A percentile compares a stretch with the other conserved stretches of the same genome.
These are phyloP conservation scores for Thalassoma bifasciatum DNA, from an alignment of 2,113 vertebrate species.

Conservation along the genomic window DNA sequence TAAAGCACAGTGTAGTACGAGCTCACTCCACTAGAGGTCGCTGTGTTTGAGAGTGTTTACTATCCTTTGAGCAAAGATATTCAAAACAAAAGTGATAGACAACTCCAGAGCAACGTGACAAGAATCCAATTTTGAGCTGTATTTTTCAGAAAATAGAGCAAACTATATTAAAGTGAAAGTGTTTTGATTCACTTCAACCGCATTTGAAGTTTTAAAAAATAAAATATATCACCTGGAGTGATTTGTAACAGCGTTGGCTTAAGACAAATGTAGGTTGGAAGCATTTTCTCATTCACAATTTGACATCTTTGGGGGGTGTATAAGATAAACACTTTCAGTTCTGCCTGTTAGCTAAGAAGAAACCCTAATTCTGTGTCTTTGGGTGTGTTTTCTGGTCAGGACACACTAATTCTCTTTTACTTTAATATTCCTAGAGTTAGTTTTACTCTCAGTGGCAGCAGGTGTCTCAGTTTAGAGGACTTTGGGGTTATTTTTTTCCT, in stretches of 20 bases:
- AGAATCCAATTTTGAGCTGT: not conserved
- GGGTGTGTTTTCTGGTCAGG: fast-evolving
- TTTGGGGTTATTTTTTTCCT: conserved; percentile 30
- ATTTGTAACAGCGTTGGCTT: not conserved
- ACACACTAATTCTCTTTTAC: fast-evolving
- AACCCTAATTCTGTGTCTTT: not conserved
- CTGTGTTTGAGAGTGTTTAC: not conserved
- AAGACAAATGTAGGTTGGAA: not conserved
- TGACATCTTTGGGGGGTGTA: conserved; percentile 19
- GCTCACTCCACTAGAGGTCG: conserved; percentile 36
- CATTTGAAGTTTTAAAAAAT: not conserved
- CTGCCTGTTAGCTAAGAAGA: not conserved
- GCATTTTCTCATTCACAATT: fast-evolving
- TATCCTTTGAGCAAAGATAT: conserved; percentile 61
- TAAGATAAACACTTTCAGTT: conserved; percentile 38
- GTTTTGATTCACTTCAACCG: too few relatives aligned
- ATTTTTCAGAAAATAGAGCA: fast-evolving
- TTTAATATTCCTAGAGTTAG: not conserved
- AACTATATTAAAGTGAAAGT: fast-evolving
- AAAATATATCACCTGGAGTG: fast-evolving
- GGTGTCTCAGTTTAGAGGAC: not conserved
- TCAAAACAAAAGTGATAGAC: conserved; percentile 12
- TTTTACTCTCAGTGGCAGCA: not conserved
- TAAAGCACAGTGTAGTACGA: too few relatives aligned
- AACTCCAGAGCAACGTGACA: not conserved